Base-by-base conservation (phyloP, 2,113 vertebrate genomes). In the Brienomyrus brachyistius region DNA sequence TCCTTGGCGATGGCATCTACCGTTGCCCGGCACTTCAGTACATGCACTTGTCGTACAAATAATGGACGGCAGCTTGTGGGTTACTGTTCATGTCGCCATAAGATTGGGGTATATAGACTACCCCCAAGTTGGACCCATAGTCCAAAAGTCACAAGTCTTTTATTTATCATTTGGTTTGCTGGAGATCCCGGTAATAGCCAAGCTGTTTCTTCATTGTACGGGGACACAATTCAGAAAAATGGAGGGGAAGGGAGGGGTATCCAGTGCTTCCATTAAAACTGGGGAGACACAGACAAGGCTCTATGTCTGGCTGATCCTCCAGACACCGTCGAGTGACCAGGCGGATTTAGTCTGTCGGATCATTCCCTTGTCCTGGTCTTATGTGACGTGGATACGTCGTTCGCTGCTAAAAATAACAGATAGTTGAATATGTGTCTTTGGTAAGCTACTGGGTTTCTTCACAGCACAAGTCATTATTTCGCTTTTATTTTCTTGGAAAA, bases 141-240 rank as follows among this genome's bases (percentile, higher is more conserved):
- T 93, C 94, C 94, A 95, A 94, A 90, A 93, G 83, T 93, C 92
- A 93, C 92, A 89, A 54, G 19, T 89, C 27, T 70, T 86, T 21
- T 89, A 88, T 66, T 54, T 8, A 59, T 59, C 45, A 50, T 19
- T 40, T 88, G 19, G 17, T 88, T 6, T 54, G 62, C 31, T 80
- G 86, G 17, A 88, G 51, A n/a, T 17, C 10, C 54, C 11, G 47
- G 13, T 43, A 21, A 1, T 43, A 62, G 86, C 86, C 19, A 43
- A 88, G 15, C 27, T 45, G 40, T 4, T 59, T 62, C 70, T 40
- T 77, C 70, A 19, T 40, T 77, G 70, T 40, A 40, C 31, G 35
- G 31, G 21, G 8, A 23, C 15, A 40, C 2, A 3, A 31, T 77
- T 15, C 0, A 47, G 91, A 89, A 89, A 35, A 17, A 5, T 51